Evolutionary conservation across 2,113 vertebrate species (phyloP).

Genomic region (human): GRCh38 chr4:20850001-20850500

Average conservation of each 20-base stretch:
- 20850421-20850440: rapidly evolving
- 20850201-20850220: neutral
- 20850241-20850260: neutral
- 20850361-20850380: neutral
- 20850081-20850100: neutral
- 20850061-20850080: neutral
- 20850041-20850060: neutral
- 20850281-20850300: neutral
- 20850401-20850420: neutral
- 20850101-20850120: neutral
- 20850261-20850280: neutral
- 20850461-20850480: rapidly evolving
- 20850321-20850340: neutral
- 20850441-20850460: rapidly evolving
- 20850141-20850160: neutral
- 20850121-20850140: neutral
- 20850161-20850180: neutral
- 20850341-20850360: rapidly evolving
- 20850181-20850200: neutral
- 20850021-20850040: neutral
- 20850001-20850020: neutral
- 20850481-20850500: neutral
- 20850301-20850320: neutral
- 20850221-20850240: neutral
- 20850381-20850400: neutral